These are phyloP conservation scores for Jacana jacana DNA, from an alignment of 2,113 vertebrate species.

Conservation along the genomic window DNA sequence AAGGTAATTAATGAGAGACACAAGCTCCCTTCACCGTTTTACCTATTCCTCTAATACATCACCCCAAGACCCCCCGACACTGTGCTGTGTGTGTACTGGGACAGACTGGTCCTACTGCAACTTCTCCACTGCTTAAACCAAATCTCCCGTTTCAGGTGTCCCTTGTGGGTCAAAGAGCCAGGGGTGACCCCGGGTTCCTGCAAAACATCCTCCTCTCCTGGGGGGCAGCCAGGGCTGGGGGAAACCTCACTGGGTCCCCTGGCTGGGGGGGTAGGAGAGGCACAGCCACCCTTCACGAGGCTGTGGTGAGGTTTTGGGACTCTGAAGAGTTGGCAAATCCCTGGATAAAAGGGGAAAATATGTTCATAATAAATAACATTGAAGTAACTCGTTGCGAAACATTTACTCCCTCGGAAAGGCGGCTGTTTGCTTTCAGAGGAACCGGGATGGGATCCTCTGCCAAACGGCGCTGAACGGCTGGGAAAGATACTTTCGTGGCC, in stretches of 20 bases:
- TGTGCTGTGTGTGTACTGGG: accelerated
- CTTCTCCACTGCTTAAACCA: neutral
- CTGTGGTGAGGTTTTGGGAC: neutral
- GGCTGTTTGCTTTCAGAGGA: constrained; percentile 47
- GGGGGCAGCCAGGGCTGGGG: neutral
- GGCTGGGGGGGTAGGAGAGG: neutral
- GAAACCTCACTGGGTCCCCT: accelerated
- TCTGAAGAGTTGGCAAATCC: neutral
- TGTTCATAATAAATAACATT: constrained; percentile 22
- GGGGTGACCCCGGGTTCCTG: neutral
- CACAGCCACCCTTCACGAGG: accelerated
- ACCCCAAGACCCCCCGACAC: neutral
- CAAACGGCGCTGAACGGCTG: neutral
- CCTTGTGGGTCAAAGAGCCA: neutral
- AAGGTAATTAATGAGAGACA: neutral
- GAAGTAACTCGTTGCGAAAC: constrained; percentile 40
- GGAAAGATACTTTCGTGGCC: neutral
- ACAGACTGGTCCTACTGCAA: neutral
- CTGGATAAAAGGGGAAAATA: constrained; percentile 24
- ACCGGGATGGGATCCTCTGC: constrained; percentile 48
- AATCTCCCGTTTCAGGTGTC: neutral
- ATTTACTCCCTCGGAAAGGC: constrained; percentile 15
- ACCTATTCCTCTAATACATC: accelerated
- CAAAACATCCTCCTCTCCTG: neutral
- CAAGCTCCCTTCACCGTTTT: neutral